Evolutionary conservation across 2,113 vertebrate genomes (phyloP), one percentile per base, ranked within the genome.

Genomic region (Tupaia tana): DNA sequence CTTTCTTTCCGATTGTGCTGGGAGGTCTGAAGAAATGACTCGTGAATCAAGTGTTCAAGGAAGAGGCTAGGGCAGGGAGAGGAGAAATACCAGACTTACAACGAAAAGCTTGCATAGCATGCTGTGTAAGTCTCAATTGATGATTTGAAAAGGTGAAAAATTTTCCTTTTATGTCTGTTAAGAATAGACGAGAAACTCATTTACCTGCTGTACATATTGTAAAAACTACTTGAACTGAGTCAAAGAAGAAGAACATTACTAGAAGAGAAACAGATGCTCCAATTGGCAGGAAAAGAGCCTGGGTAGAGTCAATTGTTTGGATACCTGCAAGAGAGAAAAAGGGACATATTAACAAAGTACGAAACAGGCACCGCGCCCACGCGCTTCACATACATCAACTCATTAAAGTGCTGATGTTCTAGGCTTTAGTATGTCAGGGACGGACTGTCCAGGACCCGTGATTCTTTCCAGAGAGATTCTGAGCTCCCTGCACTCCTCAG

Each of bases 241-340:
- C 99, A 79, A 99, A 99, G 99, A 99, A 99, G 99, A 99, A 99
- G 99, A 99, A 99, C 99, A 99, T 99, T 95, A 99, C 99, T 70
- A 99, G 98, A 96, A 99, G 99, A 93, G 99, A 99, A 89, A 99
- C 99, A 0, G 99, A 99, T 0, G 99, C 99, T 97, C 99, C 99
- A 75, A 99, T 99, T 0, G 99, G 99, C 96, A 99, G 99, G 98
- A 99, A 99, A 91, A 99, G 98, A 0, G 99, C 99, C 98, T 99
- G 99, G 94, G 99, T 99, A 22, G 99, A 99, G 92, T 99, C 99
- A 97, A 99, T 99, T 93, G 99, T 99, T 97, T 99, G 99, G 99
- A 99, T 99, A 99, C 99, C 99, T 99, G 98, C 14, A 95, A 92
- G 66, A 95, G 79, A 97, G 63, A 97, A 84, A 91, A 31, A 29